Conservation (phyloP, 2,113 vertebrate species). For the Lates calcarifer region DNA sequence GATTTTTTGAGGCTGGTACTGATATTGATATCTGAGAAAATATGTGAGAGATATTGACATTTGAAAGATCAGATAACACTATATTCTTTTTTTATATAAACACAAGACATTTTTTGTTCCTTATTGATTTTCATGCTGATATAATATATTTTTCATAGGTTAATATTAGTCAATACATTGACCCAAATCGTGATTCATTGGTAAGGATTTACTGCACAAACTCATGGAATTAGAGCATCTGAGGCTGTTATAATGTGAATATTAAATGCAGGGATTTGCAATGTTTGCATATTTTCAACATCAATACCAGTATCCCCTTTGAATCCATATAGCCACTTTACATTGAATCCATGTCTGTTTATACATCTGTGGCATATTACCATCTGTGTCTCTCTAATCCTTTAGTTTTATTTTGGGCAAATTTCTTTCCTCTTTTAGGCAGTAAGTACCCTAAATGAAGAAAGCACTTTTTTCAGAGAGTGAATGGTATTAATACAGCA, state of each 20-base stretch:
- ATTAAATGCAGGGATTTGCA: neutral
- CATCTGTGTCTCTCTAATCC: neutral
- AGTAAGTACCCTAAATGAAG: conserved; percentile 29
- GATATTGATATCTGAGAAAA: no score
- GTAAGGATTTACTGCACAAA: neutral
- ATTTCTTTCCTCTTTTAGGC: conserved; percentile 11
- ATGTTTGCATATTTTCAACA: neutral
- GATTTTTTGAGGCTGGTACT: no score
- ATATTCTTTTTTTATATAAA: neutral
- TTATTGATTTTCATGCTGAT: neutral
- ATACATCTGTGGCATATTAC: neutral
- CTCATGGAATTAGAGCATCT: neutral
- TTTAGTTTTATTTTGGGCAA: neutral
- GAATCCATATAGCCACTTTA: neutral
- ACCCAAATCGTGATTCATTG: neutral
- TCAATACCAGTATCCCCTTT: neutral
- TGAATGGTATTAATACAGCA: conserved; percentile 48
- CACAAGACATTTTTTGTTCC: neutral
- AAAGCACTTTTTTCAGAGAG: conserved; percentile 30
- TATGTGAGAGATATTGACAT: neutral
- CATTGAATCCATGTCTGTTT: neutral
- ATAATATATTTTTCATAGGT: neutral
- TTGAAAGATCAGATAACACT: neutral
- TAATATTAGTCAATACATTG: neutral
- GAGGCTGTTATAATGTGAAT: neutral